Conservation (phyloP, 2,113 vertebrate genomes). For the Mustelus asterias region DNA sequence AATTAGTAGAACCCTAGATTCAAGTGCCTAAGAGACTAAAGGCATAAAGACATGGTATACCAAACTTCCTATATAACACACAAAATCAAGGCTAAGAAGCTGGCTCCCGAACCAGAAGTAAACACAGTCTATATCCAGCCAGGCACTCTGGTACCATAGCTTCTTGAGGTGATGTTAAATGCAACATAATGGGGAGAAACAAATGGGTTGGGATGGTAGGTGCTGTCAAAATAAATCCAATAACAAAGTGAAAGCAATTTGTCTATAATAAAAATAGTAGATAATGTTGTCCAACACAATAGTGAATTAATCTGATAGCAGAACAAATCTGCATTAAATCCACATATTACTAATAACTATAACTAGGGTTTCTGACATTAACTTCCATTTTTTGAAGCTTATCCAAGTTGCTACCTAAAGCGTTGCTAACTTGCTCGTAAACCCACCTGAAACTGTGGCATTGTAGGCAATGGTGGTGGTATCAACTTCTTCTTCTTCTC, state of each 20-base stretch:
- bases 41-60: not conserved
- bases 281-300: not conserved
- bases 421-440: not conserved
- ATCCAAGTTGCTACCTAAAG: not conserved
- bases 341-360: not conserved
- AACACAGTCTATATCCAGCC: not conserved
- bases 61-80: not conserved
- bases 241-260: not conserved
- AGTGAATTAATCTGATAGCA: not conserved
- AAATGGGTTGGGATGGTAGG: not conserved
- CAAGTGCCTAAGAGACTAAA: not conserved
- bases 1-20: not conserved
- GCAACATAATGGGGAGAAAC: not conserved
- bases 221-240: not conserved
- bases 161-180: not conserved
- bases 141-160: not conserved
- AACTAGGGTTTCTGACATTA: not conserved
- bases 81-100: not conserved
- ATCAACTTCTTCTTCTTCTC: slow-evolving; percentile 68
- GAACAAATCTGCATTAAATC: not conserved
- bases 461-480: slow-evolving; percentile 38
- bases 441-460: slow-evolving; percentile 33
- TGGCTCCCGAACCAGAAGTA: not conserved
- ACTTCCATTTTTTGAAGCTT: not conserved
- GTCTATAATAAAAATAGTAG: not conserved